Conservation (phyloP, 2,797 vertebrate species). For the Sebastes oblongus region DNA sequence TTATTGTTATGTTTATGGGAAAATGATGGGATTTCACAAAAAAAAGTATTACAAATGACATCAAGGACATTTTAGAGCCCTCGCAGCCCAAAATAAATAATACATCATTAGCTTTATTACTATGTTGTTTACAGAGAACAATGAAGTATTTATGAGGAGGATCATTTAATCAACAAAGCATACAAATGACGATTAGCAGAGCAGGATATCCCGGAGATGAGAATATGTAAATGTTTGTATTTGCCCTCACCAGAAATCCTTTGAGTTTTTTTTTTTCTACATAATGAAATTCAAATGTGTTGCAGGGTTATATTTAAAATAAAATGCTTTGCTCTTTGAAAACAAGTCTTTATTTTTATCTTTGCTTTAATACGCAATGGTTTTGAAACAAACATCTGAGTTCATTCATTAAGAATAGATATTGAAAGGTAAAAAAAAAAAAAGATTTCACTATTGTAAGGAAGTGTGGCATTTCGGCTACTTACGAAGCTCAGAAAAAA, state of each 20-base stretch:
- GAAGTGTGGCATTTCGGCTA: constrained; percentile 24
- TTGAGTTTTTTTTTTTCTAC: neutral
- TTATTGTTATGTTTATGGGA: constrained; percentile 5
- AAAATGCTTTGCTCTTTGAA: neutral
- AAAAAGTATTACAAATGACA: neutral
- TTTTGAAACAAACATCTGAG: neutral
- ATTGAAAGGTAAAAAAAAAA: neutral
- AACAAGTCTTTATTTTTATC: neutral
- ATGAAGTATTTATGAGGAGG: constrained; percentile 15
- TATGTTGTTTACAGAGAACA: constrained; percentile 42
- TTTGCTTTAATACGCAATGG: neutral
- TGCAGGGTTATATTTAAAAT: neutral
- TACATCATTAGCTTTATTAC: constrained; percentile 22
- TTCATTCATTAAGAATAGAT: neutral
- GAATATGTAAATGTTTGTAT: constrained; percentile 39
- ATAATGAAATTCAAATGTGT: constrained; percentile 24
- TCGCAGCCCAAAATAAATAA: constrained; percentile 26
- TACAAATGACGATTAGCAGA: constrained; percentile 25
- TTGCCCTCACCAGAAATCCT: constrained; percentile 16
- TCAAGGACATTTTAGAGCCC: constrained; percentile 15
- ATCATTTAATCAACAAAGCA: constrained; percentile 51
- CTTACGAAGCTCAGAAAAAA: constrained; percentile 7
- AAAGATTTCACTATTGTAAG: neutral
- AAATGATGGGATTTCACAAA: constrained; percentile 7
- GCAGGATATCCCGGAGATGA: constrained; percentile 28